Evolutionary conservation across 2,797 vertebrate genomes (phyloP), one percentile per base, ranked within the genome.

Genomic region (Bovichtus variegatus): DNA sequence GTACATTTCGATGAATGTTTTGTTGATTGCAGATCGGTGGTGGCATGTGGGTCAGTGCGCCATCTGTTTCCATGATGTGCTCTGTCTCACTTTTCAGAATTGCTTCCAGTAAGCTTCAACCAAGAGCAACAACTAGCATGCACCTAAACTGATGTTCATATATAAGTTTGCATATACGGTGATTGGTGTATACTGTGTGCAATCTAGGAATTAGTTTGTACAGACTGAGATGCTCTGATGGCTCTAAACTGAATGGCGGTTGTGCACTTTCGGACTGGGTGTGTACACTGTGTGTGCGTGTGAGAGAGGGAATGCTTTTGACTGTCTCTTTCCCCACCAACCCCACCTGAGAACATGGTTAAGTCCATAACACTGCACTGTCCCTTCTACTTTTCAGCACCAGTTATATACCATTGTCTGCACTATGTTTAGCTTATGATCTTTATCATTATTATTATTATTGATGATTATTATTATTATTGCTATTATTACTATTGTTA

Each of bases 371-470:
- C 91, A 91, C 93, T 92, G 89, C 92, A 93, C 92, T 93, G 93
- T 93, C 91, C 83, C 82, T 85, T 83, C 88, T 85, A 86, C 81
- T 89, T 81, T 90, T 90, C 91, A 90, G 91, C 94, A 93, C 90
- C 89, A 91, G 88, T 91, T 94, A 92, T 93, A 92, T 92, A 87
- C 91, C 87, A 85, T 89, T 92, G 92, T 95, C 95, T 96, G 95
- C 95, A 96, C 95, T 96, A 96, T 95, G 93, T 95, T 95, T 94
- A 94, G 94, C 94, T 93, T 93, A 91, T 89, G 75, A 92, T 93
- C 90, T 92, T 93, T 89, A 91, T 91, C 87, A 89, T 90, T 89
- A 91, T 89, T 85, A 87, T 86, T 82, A 89, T 86, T 81, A 74
- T 71, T 83, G 80, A 87, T 82, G 29, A 92, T 89, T 80, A 89